Conservation (phyloP, 2,113 vertebrate genomes). For the Mungos mungo region DNA sequence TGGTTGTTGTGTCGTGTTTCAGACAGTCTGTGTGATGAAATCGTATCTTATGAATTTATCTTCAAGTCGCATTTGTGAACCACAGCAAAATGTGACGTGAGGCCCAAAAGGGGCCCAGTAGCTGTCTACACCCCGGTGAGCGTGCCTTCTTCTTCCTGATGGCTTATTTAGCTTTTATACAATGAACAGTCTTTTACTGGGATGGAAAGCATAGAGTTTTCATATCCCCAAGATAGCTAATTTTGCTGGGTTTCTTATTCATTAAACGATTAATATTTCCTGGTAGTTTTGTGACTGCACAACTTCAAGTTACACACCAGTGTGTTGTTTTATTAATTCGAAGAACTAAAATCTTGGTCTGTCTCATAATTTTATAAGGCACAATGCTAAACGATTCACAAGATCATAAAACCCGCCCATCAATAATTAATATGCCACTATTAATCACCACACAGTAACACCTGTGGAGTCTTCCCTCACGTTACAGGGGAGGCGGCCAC, state of each 20-base stretch:
- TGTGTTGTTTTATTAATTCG: background rate
- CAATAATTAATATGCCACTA: background rate
- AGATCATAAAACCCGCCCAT: background rate
- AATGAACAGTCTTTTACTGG: background rate
- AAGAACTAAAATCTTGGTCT: background rate
- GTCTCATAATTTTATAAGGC: background rate
- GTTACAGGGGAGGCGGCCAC: background rate
- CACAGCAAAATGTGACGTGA: background rate
- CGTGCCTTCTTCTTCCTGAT: background rate
- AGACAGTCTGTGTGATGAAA: background rate
- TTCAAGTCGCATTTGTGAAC: background rate
- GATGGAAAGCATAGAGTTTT: background rate
- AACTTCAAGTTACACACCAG: background rate
- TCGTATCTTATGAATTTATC: background rate
- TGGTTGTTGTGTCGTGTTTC: background rate
- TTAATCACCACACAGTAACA: background rate
- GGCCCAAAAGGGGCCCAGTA: background rate
- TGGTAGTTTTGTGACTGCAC: background rate
- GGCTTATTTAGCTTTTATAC: background rate
- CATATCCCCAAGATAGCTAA: background rate
- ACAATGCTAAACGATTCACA: background rate
- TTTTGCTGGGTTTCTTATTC: background rate
- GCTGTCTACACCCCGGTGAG: background rate
- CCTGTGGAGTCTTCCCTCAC: accelerated
- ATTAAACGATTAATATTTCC: background rate